These are phyloP conservation scores for Lasioglossum marginatum DNA, from an alignment of 2,888 invertebrate species.

Conservation along the genomic window DNA sequence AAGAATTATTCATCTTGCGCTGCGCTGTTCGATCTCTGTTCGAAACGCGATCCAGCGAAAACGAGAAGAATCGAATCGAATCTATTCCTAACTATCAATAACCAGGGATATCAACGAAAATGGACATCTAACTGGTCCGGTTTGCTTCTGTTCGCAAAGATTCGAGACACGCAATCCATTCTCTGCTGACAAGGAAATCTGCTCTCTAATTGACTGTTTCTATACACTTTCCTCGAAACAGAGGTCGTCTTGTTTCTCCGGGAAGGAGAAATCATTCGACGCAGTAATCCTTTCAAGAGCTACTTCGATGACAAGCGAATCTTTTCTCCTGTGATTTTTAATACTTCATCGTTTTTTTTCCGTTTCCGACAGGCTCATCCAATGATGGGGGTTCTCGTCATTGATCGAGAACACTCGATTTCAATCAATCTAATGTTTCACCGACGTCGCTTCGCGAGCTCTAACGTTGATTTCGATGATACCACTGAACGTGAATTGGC, in stretches of 20 bases:
- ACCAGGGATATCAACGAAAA: neutral
- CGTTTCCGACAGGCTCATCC: neutral
- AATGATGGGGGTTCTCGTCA: neutral
- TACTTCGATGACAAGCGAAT: conserved; percentile 3
- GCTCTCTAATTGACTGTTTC: conserved; percentile 55
- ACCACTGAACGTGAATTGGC: conserved; percentile 36
- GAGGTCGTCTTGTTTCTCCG: conserved; percentile 33
- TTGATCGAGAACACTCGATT: conserved; percentile 24
- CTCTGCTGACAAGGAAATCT: conserved; percentile 44
- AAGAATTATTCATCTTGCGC: conserved; percentile 55
- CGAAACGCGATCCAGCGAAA: neutral
- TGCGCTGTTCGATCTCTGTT: conserved; percentile 40
- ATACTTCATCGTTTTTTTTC: conserved; percentile 15
- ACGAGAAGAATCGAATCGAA: neutral
- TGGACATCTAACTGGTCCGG: neutral
- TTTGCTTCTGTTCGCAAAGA: conserved; percentile 1
- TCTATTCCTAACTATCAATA: conserved; percentile 16
- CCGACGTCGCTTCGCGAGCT: conserved; percentile 41
- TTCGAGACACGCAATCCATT: conserved; percentile 30
- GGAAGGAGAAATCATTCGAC: conserved; percentile 13
- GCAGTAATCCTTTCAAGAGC: neutral
- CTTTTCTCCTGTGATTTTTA: conserved; percentile 21
- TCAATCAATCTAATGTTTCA: conserved; percentile 28
- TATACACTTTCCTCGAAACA: conserved; percentile 52
- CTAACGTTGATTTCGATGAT: conserved; percentile 52